Evolutionary conservation across 2,113 vertebrate genomes (phyloP).

Genomic region (Gorsachius goisagi): DNA sequence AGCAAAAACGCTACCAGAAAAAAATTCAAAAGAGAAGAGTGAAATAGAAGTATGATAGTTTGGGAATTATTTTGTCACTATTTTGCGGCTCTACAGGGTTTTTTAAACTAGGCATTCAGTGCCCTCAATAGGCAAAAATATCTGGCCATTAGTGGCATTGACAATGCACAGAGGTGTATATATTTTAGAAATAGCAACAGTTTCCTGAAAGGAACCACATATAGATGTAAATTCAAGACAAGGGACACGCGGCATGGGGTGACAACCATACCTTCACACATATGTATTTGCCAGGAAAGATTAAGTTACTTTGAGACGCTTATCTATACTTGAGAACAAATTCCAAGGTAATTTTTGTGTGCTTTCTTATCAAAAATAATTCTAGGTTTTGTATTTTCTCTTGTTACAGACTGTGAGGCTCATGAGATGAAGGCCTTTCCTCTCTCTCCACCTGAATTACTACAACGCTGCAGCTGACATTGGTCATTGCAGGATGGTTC

Average conservation of each 20-base stretch:
- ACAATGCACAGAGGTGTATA: accelerated
- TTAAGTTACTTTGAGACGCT: not conserved
- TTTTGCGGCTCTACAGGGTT: not conserved
- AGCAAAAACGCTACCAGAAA: not conserved
- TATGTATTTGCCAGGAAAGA: not conserved
- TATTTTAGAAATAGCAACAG: not conserved
- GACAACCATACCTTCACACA: not conserved
- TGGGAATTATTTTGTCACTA: not conserved
- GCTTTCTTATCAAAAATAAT: not conserved
- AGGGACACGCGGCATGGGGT: not conserved
- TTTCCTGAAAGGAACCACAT: not conserved
- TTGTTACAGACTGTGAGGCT: not conserved
- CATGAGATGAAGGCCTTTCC: not conserved
- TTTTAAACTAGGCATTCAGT: not conserved
- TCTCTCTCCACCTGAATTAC: not conserved
- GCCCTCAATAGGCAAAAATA: not conserved
- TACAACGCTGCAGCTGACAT: no score
- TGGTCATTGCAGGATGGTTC: not conserved
- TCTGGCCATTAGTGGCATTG: not conserved
- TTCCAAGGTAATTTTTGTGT: not conserved
- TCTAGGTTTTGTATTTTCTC: not conserved
- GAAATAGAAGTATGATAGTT: not conserved
- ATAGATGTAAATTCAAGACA: not conserved
- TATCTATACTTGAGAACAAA: not conserved
- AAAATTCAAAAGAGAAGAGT: not conserved